Percentiles rank a stretch among this genome's conserved stretches.
These are phyloP conservation scores for Atethmia centrago DNA, from an alignment of 2,888 invertebrate species.

Conservation along the genomic window DNA sequence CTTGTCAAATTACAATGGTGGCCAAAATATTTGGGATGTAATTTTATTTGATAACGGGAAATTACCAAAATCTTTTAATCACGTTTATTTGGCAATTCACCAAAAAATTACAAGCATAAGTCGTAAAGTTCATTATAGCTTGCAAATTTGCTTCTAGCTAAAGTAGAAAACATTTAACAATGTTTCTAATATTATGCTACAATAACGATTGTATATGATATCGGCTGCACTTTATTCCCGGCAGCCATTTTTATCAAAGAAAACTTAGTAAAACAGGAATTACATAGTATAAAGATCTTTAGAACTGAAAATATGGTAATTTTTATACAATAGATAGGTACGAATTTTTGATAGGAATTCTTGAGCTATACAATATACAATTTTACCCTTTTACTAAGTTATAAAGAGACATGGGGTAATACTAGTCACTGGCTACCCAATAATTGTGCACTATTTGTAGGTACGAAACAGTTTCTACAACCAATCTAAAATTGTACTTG, in stretches of 20 bases:
- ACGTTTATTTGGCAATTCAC: constrained; percentile 26
- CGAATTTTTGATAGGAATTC: constrained; percentile 34
- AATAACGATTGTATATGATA: constrained; percentile 70
- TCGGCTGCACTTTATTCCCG: constrained; percentile 40
- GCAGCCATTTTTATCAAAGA: constrained; percentile 66
- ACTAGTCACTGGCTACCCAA: constrained; percentile 42
- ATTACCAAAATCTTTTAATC: constrained; percentile 28
- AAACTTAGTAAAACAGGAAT: constrained; percentile 57
- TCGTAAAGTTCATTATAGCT: constrained; percentile 53
- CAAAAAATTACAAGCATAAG: constrained; percentile 35
- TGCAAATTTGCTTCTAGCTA: constrained; percentile 71
- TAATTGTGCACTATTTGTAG: constrained; percentile 68
- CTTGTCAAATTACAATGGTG: constrained; percentile 14
- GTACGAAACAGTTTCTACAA: constrained; percentile 57
- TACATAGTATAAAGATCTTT: constrained; percentile 45
- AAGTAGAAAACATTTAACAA: constrained; percentile 80
- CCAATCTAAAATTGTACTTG: constrained; percentile 67
- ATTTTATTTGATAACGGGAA: background rate
- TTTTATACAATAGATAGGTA: constrained; percentile 40
- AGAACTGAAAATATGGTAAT: constrained; percentile 47
- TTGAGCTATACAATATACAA: constrained; percentile 42
- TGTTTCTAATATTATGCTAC: constrained; percentile 73
- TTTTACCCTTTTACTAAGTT: constrained; percentile 23
- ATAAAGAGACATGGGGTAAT: constrained; percentile 32
- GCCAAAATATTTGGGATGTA: constrained; percentile 14